Percentiles rank a stretch among this genome's conserved stretches.
Conservation (phyloP, 1,140 invertebrate genomes). For the Drosophila quadrilineata region DNA sequence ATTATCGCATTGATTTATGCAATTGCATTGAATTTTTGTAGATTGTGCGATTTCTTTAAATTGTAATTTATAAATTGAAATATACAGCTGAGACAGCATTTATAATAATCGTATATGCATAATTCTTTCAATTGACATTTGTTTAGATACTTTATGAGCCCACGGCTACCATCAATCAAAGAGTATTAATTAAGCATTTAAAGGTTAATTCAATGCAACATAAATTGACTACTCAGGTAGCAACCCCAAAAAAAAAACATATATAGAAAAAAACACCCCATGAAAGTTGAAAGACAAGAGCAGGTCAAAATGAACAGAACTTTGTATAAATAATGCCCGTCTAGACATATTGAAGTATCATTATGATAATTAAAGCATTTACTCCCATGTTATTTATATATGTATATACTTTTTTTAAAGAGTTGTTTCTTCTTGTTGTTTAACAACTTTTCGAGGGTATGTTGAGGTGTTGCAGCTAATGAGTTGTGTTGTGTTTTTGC, state of each 20-base stretch:
- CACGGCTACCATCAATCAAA: neutral
- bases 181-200: neutral
- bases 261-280: no score
- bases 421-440: neutral
- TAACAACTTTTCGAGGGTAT: neutral
- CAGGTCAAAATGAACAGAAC: slow-evolving; percentile 1
- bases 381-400: slow-evolving; percentile 7
- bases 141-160: neutral
- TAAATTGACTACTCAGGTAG: no score
- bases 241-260: neutral
- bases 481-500: no score
- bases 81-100: neutral
- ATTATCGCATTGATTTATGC: slow-evolving; percentile 40
- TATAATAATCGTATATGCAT: slow-evolving; percentile 5
- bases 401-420: neutral
- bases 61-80: slow-evolving; percentile 35
- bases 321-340: slow-evolving; percentile 35
- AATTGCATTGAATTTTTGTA: slow-evolving; percentile 23
- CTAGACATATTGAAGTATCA: slow-evolving; percentile 65
- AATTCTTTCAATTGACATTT: neutral
- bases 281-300: neutral
- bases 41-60: neutral
- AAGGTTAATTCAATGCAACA: neutral
- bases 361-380: slow-evolving; percentile 60
- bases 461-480: neutral